Conservation (phyloP, 2,113 vertebrate genomes). For the Anthoscopus minutus region DNA sequence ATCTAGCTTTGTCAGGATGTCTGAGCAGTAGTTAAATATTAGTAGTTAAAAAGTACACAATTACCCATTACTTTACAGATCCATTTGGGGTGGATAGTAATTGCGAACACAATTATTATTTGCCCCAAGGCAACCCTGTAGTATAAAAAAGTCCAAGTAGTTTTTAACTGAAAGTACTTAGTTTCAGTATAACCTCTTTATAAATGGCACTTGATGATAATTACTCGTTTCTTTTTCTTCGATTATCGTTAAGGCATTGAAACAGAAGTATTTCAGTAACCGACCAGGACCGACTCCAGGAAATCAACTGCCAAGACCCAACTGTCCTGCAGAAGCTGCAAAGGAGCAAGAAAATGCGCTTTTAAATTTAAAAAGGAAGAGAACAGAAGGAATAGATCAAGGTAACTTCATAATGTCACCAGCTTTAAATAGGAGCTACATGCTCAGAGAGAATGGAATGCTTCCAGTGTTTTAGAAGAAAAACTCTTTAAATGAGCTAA, state of each 20-base stretch:
- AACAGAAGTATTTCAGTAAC: slow-evolving; percentile 91
- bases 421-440: background rate
- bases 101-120: background rate
- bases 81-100: background rate
- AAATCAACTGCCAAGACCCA: slow-evolving; percentile 86
- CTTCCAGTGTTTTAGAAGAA: background rate
- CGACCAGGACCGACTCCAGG: slow-evolving; percentile 89
- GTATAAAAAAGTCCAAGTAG: background rate
- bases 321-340: slow-evolving; percentile 80
- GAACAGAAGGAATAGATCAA: slow-evolving; percentile 79
- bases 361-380: slow-evolving; percentile 83
- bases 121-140: background rate
- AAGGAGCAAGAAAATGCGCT: slow-evolving; percentile 82
- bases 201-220: background rate
- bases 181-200: background rate
- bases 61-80: background rate
- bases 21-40: background rate
- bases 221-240: background rate
- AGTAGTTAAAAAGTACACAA: background rate
- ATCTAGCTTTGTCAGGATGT: background rate
- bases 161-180: background rate
- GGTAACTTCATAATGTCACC: slow-evolving; percentile 60
- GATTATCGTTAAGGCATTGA: slow-evolving; percentile 79
- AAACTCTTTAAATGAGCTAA: background rate
- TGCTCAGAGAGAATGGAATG: background rate